Conservation (phyloP, 2,113 vertebrate species). For the Ardeotis arabs region DNA sequence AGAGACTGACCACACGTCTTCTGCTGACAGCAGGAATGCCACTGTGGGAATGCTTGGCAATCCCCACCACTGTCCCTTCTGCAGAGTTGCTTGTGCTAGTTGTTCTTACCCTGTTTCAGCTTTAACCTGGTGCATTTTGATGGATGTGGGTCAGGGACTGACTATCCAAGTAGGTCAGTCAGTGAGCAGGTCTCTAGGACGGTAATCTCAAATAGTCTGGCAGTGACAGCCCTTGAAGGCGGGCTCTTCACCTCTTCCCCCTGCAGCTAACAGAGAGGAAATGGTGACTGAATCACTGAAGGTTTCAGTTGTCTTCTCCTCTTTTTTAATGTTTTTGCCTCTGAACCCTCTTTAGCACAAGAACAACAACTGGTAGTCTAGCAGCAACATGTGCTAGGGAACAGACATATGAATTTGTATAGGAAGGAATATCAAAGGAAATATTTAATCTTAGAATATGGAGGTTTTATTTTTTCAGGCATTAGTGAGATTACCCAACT, state of each 20-base stretch:
- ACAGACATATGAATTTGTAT: background rate
- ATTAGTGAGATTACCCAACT: background rate
- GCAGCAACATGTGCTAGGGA: background rate
- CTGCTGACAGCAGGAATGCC: background rate
- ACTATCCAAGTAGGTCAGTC: background rate
- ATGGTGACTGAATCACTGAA: background rate
- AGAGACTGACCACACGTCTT: fast-evolving
- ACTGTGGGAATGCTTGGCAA: background rate
- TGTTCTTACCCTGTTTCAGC: background rate
- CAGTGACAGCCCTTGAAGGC: background rate
- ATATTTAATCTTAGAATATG: background rate
- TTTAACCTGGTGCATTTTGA: background rate
- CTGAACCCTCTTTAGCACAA: background rate
- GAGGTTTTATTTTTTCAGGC: constrained; percentile 33
- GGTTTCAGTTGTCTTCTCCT: background rate
- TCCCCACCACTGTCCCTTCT: background rate
- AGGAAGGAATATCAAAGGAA: constrained; percentile 15
- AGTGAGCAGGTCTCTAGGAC: background rate
- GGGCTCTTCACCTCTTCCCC: background rate
- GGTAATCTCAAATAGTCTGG: background rate
- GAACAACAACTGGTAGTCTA: background rate
- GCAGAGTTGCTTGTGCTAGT: background rate
- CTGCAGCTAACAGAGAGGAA: background rate
- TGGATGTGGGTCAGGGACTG: background rate
- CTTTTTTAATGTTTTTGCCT: background rate